Conservation (phyloP, 2,113 vertebrate species). For the Campylorhamphus procurvoides region DNA sequence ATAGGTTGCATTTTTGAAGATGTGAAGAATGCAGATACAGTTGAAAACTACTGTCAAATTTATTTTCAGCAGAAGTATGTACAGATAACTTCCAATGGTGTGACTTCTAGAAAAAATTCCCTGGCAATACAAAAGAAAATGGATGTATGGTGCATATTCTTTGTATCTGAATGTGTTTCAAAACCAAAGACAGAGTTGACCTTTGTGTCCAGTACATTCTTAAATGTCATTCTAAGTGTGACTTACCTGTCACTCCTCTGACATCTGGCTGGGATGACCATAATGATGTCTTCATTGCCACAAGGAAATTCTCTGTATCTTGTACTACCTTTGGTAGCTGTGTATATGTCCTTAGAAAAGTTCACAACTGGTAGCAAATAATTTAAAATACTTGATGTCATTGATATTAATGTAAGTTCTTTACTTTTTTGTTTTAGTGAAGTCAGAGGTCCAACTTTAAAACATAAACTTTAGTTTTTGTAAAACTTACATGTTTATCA, state of each 20-base stretch:
- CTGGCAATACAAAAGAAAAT: not conserved
- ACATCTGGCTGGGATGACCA: not conserved
- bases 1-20: slow-evolving; percentile 82
- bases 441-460: not conserved
- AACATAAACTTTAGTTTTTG: not conserved
- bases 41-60: not conserved
- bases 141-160: not conserved
- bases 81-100: not conserved
- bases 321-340: not conserved
- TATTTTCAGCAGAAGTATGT: not conserved
- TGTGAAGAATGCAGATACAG: slow-evolving; percentile 17
- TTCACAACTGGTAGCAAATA: not conserved
- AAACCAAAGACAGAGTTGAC: not conserved
- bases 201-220: not conserved
- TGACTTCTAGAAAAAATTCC: not conserved
- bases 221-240: not conserved
- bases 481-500: not conserved
- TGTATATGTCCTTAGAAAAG: not conserved
- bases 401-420: not conserved
- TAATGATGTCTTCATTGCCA: slow-evolving; percentile 8
- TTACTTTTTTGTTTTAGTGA: not conserved
- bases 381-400: not conserved
- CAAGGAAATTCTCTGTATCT: slow-evolving; percentile 11
- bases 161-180: not conserved
- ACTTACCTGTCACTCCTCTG: not conserved